Evolutionary conservation across 1,140 invertebrate genomes (phyloP).

Genomic region (Nasonia vitripennis): DNA sequence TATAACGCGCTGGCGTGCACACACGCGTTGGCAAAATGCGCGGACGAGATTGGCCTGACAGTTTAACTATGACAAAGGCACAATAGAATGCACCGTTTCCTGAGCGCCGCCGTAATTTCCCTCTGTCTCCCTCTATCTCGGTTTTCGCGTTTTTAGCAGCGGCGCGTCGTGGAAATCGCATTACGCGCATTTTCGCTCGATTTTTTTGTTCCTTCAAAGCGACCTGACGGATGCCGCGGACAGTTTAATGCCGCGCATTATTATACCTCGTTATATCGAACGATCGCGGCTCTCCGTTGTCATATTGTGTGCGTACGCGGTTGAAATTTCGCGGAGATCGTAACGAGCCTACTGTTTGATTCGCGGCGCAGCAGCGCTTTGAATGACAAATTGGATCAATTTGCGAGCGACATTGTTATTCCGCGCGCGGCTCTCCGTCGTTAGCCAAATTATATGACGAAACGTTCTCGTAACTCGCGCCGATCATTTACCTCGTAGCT

Average conservation of each 20-base stretch:
- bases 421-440: not conserved
- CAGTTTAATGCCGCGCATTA: slow-evolving; percentile 68
- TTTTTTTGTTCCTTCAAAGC: slow-evolving; percentile 64
- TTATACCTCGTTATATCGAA: slow-evolving; percentile 64
- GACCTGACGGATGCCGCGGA: slow-evolving; percentile 69
- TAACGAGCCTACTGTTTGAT: not conserved
- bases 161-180: slow-evolving; percentile 8
- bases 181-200: not conserved
- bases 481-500: not conserved
- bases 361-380: not conserved
- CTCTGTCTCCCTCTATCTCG: slow-evolving; percentile 60
- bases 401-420: not conserved
- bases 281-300: slow-evolving; percentile 32
- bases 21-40: slow-evolving; percentile 60
- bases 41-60: slow-evolving; percentile 71
- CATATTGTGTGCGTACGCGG: slow-evolving; percentile 30
- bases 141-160: not conserved
- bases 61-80: slow-evolving; percentile 75
- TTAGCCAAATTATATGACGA: not conserved
- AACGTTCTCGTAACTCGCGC: not conserved
- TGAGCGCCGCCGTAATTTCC: slow-evolving; percentile 68
- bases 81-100: slow-evolving; percentile 74
- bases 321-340: not conserved
- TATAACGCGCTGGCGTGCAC: not conserved
- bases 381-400: slow-evolving; percentile 37